Conservation (phyloP, 2,888 invertebrate genomes). For the Thymelicus lineola region DNA sequence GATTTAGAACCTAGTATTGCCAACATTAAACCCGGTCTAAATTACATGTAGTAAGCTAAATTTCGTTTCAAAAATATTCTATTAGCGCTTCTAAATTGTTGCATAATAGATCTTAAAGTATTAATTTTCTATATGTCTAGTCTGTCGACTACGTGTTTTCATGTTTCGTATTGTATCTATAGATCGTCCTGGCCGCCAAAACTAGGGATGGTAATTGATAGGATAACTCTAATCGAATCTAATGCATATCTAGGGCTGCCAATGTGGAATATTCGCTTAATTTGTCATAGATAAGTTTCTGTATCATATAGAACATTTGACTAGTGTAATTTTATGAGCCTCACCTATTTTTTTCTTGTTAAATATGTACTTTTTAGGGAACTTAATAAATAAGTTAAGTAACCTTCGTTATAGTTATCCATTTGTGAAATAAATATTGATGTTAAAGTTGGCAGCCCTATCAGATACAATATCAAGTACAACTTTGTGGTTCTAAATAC, state of each 20-base stretch:
- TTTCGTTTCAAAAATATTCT: constrained; percentile 63
- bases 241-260: neutral
- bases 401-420: no score
- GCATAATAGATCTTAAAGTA: constrained; percentile 63
- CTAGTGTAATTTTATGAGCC: no score
- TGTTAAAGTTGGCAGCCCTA: no score
- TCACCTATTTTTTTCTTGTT: no score
- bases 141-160: constrained; percentile 42
- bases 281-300: no score
- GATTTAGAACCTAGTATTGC: constrained; percentile 19
- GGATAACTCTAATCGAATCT: constrained; percentile 2
- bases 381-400: no score
- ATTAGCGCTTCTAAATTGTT: constrained; percentile 65
- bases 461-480: no score
- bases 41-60: constrained; percentile 61
- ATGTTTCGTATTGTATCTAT: constrained; percentile 47
- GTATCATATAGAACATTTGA: no score
- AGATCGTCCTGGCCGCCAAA: constrained; percentile 45
- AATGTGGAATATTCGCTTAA: neutral
- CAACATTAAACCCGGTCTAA: constrained; percentile 51
- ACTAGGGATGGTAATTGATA: constrained; percentile 16
- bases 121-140: constrained; percentile 55
- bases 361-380: no score
- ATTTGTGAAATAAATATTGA: no score
- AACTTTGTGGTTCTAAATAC: no score